Evolutionary conservation across 2,113 vertebrate genomes (phyloP).

Genomic region (Mus spicilegus): DNA sequence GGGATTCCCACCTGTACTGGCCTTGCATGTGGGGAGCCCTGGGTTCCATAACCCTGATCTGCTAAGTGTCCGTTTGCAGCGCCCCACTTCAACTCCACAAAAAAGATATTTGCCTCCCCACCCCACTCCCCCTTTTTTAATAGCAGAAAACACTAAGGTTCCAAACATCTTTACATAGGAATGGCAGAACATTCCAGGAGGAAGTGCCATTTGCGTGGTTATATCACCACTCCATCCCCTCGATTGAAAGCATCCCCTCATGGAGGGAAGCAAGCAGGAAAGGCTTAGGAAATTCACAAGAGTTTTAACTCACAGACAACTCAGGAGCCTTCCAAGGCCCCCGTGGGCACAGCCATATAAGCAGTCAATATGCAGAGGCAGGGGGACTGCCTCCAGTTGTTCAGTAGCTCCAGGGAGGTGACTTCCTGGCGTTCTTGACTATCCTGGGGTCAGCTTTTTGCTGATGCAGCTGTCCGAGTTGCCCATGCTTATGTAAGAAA

Average conservation of each 20-base stretch:
- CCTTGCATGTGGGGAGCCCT: neutral
- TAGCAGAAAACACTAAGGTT: neutral
- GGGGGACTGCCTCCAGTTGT: neutral
- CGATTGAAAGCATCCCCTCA: too few species aligned
- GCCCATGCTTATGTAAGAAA: neutral
- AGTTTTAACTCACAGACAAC: neutral
- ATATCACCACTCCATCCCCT: neutral
- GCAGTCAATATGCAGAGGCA: neutral
- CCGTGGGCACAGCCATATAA: neutral
- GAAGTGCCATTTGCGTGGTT: neutral
- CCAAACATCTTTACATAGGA: neutral
- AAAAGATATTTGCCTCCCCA: neutral
- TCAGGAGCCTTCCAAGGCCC: neutral
- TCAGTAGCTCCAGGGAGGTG: neutral
- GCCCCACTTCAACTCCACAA: neutral
- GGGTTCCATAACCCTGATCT: neutral
- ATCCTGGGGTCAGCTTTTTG: neutral
- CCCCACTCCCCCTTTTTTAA: neutral
- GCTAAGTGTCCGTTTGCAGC: neutral
- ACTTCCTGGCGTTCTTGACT: neutral
- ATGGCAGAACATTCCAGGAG: neutral
- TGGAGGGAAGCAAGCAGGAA: neutral
- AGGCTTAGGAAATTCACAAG: neutral
- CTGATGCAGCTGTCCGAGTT: neutral
- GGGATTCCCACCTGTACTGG: neutral